Conservation (phyloP, 2,113 vertebrate genomes). For the Rhipidura dahli region DNA sequence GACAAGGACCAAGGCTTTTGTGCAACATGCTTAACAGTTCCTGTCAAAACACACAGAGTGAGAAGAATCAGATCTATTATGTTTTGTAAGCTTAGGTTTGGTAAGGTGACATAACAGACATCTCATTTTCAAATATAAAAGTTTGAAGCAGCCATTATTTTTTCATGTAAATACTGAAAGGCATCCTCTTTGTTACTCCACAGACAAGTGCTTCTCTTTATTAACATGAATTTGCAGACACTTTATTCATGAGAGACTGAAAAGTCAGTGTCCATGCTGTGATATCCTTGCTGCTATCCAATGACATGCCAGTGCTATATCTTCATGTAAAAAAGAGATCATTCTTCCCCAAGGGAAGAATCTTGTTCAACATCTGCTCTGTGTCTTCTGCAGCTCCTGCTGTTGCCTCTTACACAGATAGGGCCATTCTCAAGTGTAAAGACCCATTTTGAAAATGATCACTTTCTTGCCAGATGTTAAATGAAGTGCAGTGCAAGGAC, state of each 20-base stretch:
- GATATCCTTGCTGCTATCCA: background rate
- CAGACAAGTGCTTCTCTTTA: background rate
- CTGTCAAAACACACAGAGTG: background rate
- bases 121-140: background rate
- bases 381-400: conserved; percentile 32
- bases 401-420: background rate
- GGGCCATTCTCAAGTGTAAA: conserved; percentile 24
- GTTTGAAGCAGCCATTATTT: background rate
- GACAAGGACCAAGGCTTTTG: background rate
- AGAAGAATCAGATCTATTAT: background rate
- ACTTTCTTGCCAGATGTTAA: conserved; percentile 42
- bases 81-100: background rate
- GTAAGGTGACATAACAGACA: background rate
- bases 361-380: conserved; percentile 38
- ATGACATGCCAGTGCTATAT: background rate
- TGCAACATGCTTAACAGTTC: background rate
- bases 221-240: background rate
- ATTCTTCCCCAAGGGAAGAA: conserved; percentile 1
- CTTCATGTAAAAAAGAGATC: background rate
- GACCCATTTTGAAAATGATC: background rate
- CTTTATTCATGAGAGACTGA: background rate
- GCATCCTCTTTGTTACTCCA: background rate
- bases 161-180: background rate
- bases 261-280: background rate
- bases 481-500: conserved; percentile 20